Conservation (phyloP, 2,888 invertebrate species). For the Xanthia icteritia region DNA sequence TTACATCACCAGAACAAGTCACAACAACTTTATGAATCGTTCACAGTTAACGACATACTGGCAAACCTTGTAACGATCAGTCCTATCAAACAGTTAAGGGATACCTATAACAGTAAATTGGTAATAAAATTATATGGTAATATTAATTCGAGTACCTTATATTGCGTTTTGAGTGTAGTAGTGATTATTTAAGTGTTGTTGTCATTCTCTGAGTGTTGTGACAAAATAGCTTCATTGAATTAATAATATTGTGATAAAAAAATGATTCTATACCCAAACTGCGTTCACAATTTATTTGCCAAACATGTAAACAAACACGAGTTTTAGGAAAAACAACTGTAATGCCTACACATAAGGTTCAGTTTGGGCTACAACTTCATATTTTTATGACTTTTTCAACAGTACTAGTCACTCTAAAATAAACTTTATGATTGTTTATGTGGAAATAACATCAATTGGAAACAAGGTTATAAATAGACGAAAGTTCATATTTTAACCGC, state of each 20-base stretch:
- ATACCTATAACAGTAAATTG: slow-evolving; percentile 69
- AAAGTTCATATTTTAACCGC: no score
- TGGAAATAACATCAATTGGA: no score
- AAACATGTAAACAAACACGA: no score
- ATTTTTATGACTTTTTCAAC: no score
- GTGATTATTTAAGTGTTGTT: slow-evolving; percentile 35
- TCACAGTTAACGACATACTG: slow-evolving; percentile 67
- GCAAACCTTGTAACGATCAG: slow-evolving; percentile 71
- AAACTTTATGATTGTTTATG: no score
- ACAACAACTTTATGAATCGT: slow-evolving; percentile 68
- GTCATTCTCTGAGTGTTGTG: slow-evolving; percentile 1
- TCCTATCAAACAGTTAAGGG: slow-evolving; percentile 69
- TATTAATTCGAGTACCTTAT: slow-evolving; percentile 62
- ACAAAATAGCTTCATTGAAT: background rate
- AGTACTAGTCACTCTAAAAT: no score
- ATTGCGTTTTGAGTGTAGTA: slow-evolving; percentile 33
- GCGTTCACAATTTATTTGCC: no score
- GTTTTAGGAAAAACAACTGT: no score
- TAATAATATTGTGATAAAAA: background rate
- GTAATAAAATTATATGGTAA: slow-evolving; percentile 73
- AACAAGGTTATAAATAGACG: no score
- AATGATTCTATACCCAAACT: background rate
- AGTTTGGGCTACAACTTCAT: no score
- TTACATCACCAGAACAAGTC: slow-evolving; percentile 50
- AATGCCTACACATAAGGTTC: no score